Evolutionary conservation across 2,888 invertebrate species (phyloP).

Genomic region (Zeuzera pyrina): DNA sequence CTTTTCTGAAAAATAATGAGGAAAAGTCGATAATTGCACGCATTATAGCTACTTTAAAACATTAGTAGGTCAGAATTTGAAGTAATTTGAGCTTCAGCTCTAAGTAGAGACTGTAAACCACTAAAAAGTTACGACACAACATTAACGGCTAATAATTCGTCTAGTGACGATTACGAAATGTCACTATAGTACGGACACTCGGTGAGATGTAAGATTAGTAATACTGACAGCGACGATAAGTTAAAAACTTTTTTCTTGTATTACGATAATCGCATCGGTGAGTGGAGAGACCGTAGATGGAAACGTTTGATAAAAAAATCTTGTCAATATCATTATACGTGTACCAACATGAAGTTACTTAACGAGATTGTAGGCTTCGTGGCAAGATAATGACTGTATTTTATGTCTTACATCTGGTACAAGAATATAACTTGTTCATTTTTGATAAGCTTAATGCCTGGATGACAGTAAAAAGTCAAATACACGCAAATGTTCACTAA

Average conservation of each 20-base stretch:
- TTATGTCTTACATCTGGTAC: slow-evolving; percentile 41
- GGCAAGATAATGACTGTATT: slow-evolving; percentile 50
- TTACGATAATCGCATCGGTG: slow-evolving; percentile 41
- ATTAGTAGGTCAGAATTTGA: too few relatives aligned
- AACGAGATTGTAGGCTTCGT: slow-evolving; percentile 55
- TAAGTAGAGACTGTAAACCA: slow-evolving; percentile 48
- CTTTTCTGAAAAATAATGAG: too few relatives aligned
- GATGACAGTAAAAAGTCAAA: not conserved
- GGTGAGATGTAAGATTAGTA: slow-evolving; percentile 51
- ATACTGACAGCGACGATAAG: slow-evolving; percentile 48
- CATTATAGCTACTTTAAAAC: too few relatives aligned
- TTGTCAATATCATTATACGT: slow-evolving; percentile 60
- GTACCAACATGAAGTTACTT: slow-evolving; percentile 44
- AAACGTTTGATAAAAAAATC: slow-evolving; percentile 47
- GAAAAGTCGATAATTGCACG: too few relatives aligned
- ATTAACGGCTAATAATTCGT: slow-evolving; percentile 60
- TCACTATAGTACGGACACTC: slow-evolving; percentile 40
- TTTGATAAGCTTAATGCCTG: not conserved
- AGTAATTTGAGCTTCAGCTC: slow-evolving; percentile 44
- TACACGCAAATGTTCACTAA: slow-evolving; percentile 11
- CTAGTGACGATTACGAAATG: slow-evolving; percentile 56
- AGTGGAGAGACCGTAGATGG: slow-evolving; percentile 37
- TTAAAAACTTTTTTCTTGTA: slow-evolving; percentile 54
- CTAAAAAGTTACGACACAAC: slow-evolving; percentile 44
- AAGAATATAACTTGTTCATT: slow-evolving; percentile 33